These are phyloP conservation scores for Ophiodon elongatus DNA, from an alignment of 2,113 vertebrate genomes.

Conservation along the genomic window DNA sequence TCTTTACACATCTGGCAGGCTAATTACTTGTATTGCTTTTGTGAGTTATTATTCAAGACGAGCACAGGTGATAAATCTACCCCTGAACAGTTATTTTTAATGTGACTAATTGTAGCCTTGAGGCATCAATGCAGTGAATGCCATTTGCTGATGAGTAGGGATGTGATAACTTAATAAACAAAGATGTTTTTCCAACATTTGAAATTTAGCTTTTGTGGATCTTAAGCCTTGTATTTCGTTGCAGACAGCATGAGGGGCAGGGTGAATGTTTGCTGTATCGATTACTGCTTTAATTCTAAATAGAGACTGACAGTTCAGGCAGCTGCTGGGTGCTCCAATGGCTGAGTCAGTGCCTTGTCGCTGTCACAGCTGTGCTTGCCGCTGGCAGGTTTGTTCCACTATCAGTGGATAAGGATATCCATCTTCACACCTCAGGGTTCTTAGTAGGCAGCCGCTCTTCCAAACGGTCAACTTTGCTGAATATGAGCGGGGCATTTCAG, in stretches of 20 bases:
- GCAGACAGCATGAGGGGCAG: slow-evolving; percentile 26
- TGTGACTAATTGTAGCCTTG: slow-evolving; percentile 38
- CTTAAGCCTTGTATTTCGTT: background rate
- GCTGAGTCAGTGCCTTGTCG: slow-evolving; percentile 74
- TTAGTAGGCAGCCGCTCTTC: slow-evolving; percentile 49
- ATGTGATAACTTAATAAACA: background rate
- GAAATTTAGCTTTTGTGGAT: background rate
- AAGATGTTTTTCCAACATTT: slow-evolving; percentile 6
- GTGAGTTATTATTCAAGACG: slow-evolving; percentile 41
- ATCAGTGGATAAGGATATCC: slow-evolving; percentile 75
- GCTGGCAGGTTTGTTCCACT: slow-evolving; percentile 73
- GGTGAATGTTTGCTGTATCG: slow-evolving; percentile 57
- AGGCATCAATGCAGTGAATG: slow-evolving; percentile 25
- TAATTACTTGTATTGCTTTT: slow-evolving; percentile 61
- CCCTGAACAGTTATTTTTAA: slow-evolving; percentile 8
- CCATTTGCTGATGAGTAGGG: slow-evolving; percentile 35
- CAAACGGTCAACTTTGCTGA: slow-evolving; percentile 55
- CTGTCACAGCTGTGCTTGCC: slow-evolving; percentile 71
- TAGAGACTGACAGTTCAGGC: slow-evolving; percentile 67
- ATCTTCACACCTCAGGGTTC: slow-evolving; percentile 77
- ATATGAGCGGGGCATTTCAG: slow-evolving; percentile 60
- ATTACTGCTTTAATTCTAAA: slow-evolving; percentile 74
- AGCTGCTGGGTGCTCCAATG: slow-evolving; percentile 60
- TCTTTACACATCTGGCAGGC: slow-evolving; percentile 55
- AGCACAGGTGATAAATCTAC: slow-evolving; percentile 57